Evolutionary conservation across 2,888 invertebrate genomes (phyloP), one percentile per base, ranked within the genome.

Genomic region (Vannuccia rotundouncinata): DNA sequence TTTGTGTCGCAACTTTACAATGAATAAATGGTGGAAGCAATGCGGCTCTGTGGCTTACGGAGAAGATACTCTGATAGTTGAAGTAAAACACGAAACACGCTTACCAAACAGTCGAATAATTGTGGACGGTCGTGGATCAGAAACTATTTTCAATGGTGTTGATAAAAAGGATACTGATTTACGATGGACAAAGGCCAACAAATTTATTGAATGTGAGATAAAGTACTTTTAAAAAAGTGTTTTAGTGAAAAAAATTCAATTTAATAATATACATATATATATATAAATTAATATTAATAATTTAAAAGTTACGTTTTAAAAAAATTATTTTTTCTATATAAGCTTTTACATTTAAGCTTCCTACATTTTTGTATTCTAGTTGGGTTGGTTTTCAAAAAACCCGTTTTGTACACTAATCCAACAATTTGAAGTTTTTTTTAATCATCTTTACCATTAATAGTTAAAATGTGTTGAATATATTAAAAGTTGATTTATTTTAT

Each of bases 131-230:
- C 74, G 79, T n/a, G 84, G 83, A 0, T 81, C 83, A 27, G 82
- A 60, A 2, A 84, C 85, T 0, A 82, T 85, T n/a, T 85, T 85
- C 75, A 85, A 84, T 81, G 85, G 85, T 17, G 83, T 84, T 77
- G 81, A 83, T 30, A 66, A 22, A 27, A 83, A 83, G 28, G 31
- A 83, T 10, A 79, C 79, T 31, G 84, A 85, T 74, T 80, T 82
- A 27, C 60, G 82, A 5, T 85, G 83, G 77, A 84, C 85, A 0
- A 74, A 84, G 0, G 82, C 84, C 2, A 66, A 66, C 25, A 66
- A 66, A 22, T 66, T 66, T 22, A 66, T 66, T 66, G 66, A 66
- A 22, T 66, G 66, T 66, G 25, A 66, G 66, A 66, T 2, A n/a
- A n/a, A n/a, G n/a, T n/a, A n/a, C n/a, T n/a, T n/a, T n/a, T n/a